Conservation (phyloP, 2,797 vertebrate genomes). For the Rousettus madagascariensis region DNA sequence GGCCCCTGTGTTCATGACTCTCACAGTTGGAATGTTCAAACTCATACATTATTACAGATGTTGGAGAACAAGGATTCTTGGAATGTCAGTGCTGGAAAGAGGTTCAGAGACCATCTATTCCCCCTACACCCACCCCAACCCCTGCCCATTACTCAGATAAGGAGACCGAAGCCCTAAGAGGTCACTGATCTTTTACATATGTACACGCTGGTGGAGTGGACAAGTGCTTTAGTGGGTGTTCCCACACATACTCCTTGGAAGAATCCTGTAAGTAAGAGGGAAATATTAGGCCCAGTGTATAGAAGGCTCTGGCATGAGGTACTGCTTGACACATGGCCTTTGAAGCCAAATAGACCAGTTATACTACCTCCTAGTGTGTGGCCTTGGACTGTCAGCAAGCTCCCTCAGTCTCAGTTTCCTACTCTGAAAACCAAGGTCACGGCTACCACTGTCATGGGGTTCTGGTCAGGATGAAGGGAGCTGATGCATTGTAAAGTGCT, state of each 20-base stretch:
- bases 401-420: not conserved
- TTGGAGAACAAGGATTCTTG: conserved; percentile 46
- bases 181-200: not conserved
- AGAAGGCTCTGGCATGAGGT: not conserved
- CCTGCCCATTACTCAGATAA: conserved; percentile 37
- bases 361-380: not conserved
- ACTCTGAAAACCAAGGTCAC: not conserved
- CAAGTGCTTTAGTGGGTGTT: not conserved
- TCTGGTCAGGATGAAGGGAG: not conserved
- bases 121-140: not conserved
- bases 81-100: conserved; percentile 17
- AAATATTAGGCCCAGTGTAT: not conserved
- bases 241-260: not conserved
- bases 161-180: conserved; percentile 10
- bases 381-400: not conserved
- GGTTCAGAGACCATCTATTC: not conserved
- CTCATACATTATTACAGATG: conserved; percentile 19
- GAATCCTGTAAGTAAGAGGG: not conserved
- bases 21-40: conserved; percentile 32
- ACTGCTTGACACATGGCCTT: not conserved
- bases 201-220: not conserved
- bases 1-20: not conserved
- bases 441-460: not conserved
- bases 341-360: not conserved
- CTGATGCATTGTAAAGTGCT: not conserved